A percentile compares a stretch with the other conserved stretches of the same genome.
These are phyloP conservation scores for Apostichopus parvimensis DNA, from an alignment of 35 echinoderm and acorn worm genomes.

Conservation along the genomic window DNA sequence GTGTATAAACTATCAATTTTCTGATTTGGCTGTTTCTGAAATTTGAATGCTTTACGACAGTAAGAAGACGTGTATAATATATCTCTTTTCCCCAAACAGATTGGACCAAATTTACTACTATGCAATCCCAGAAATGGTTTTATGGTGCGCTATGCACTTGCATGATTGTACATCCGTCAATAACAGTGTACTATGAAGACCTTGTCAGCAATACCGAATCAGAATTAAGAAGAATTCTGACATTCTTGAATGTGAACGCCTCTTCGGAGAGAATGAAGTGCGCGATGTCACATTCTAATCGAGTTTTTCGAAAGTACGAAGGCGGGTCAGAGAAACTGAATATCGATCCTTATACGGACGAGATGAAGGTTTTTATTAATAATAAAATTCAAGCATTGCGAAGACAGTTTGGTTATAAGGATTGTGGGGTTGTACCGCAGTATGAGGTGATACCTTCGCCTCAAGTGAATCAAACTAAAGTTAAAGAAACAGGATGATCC, in stretches of 20 bases:
- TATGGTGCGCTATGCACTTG: conserved; percentile 1
- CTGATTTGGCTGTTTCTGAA: no score
- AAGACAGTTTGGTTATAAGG: background rate
- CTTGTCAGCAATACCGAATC: background rate
- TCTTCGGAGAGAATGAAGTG: background rate
- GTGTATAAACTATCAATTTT: background rate
- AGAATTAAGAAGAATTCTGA: background rate
- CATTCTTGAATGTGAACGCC: background rate
- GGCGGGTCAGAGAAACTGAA: background rate
- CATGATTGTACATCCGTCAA: background rate
- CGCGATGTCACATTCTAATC: background rate
- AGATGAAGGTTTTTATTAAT: background rate
- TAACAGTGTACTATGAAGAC: conserved; percentile 30
- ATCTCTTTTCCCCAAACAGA: background rate
- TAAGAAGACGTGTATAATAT: no score
- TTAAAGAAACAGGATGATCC: no score
- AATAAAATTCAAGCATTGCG: background rate
- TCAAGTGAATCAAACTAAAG: no score
- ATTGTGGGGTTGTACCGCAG: background rate
- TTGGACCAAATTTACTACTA: background rate
- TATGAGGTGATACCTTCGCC: background rate
- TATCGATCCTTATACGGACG: background rate
- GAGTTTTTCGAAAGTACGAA: conserved; percentile 25
- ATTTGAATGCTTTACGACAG: no score
- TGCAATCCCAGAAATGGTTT: conserved; percentile 3